Conservation (phyloP, 2,113 vertebrate genomes). For the Pyxicephalus adspersus region DNA sequence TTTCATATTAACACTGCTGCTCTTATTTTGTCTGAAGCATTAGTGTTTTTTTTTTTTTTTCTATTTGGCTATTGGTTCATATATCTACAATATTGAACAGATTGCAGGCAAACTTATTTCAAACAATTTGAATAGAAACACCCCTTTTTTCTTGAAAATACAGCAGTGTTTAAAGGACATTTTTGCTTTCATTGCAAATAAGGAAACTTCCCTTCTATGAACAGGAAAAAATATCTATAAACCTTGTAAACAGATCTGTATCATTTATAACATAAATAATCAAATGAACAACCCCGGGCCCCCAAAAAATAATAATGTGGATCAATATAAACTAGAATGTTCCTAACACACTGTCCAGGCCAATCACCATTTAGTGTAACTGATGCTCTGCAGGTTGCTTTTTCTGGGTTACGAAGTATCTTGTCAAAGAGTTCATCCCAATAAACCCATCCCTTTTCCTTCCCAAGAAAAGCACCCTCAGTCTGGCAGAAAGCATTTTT, state of each 20-base stretch:
- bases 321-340: conserved; percentile 85
- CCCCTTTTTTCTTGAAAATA: conserved; percentile 98
- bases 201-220: conserved; percentile 98
- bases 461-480: conserved; percentile 82
- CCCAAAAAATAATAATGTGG: conserved; percentile 79
- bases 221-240: conserved; percentile 99
- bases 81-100: conserved; percentile 99
- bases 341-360: conserved; percentile 75
- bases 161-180: conserved; percentile 99
- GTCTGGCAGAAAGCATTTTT: conserved; percentile 87
- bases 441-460: conserved; percentile 73
- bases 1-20: conserved; percentile 86
- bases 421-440: conserved; percentile 82
- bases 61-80: conserved; percentile 99
- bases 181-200: conserved; percentile 88
- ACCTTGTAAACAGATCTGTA: conserved; percentile 99
- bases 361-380: conserved; percentile 74
- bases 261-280: conserved; percentile 99
- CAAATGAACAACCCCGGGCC: conserved; percentile 87
- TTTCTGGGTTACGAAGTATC: conserved; percentile 79
- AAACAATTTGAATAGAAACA: conserved; percentile 99
- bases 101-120: conserved; percentile 99
- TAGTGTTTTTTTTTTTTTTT: conserved; percentile 83
- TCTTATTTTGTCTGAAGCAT: conserved; percentile 85
- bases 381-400: conserved; percentile 88